Evolutionary conservation across 1,140 invertebrate species (phyloP).

Genomic region (Triops cancriformis): DNA sequence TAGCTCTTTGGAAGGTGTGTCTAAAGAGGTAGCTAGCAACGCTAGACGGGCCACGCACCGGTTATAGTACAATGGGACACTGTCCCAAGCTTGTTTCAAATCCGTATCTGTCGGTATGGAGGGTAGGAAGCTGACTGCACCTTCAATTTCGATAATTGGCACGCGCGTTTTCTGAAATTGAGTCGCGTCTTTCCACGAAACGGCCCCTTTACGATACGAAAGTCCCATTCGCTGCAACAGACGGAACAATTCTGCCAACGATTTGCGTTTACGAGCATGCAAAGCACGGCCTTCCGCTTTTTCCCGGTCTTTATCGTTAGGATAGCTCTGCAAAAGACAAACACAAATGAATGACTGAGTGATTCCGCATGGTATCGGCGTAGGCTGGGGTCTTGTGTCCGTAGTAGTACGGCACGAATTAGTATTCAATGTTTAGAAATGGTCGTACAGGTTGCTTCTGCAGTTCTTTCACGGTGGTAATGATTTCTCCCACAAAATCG

Average conservation of each 20-base stretch:
- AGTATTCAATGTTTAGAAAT: too few species aligned
- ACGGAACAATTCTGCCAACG: constrained; percentile 74
- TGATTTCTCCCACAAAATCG: constrained; percentile 51
- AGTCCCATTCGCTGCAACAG: constrained; percentile 59
- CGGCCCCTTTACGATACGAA: constrained; percentile 64
- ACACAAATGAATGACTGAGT: not conserved
- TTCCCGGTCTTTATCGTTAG: constrained; percentile 59
- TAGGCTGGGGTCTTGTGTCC: not conserved
- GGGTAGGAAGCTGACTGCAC: constrained; percentile 14
- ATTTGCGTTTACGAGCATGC: constrained; percentile 71
- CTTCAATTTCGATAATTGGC: constrained; percentile 21
- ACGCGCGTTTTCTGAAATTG: not conserved
- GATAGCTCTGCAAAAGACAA: constrained; percentile 45
- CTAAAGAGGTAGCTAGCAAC: constrained; percentile 52
- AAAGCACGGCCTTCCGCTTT: constrained; percentile 61
- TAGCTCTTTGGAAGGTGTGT: constrained; percentile 63
- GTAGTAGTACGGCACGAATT: too few species aligned
- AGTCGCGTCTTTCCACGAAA: constrained; percentile 29
- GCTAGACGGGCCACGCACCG: constrained; percentile 58
- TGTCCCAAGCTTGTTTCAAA: constrained; percentile 52
- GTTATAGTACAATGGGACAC: constrained; percentile 66
- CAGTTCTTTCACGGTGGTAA: constrained; percentile 53
- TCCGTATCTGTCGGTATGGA: constrained; percentile 24
- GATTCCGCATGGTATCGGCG: not conserved
- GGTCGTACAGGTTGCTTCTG: constrained; percentile 47